Evolutionary conservation across 2,888 invertebrate genomes (phyloP).

Genomic region (Nycteola revayana): DNA sequence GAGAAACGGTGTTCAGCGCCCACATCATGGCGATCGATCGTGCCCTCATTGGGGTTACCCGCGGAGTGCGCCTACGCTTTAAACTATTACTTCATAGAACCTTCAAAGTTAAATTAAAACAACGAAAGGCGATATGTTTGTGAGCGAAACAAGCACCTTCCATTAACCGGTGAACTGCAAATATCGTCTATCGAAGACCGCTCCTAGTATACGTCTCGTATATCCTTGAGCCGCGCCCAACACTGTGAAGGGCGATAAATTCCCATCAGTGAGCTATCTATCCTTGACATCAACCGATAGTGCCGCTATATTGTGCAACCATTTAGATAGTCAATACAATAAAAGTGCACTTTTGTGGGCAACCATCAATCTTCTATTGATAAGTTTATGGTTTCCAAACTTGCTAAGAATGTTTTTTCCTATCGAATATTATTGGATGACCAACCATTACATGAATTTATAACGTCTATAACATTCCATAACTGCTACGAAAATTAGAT

Average conservation of each 20-base stretch:
- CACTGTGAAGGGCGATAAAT: conserved; percentile 62
- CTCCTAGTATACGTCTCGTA: conserved; percentile 59
- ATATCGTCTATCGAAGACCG: conserved; percentile 54
- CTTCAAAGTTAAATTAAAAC: conserved; percentile 18
- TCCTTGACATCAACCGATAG: conserved; percentile 71
- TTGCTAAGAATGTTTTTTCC: conserved; percentile 42
- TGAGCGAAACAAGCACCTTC: conserved; percentile 48
- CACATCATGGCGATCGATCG: conserved; percentile 70
- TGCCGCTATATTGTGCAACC: conserved; percentile 65
- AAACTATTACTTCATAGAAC: conserved; percentile 17
- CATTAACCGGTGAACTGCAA: conserved; percentile 65
- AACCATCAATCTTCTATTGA: conserved; percentile 55
- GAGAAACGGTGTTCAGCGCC: conserved; percentile 57
- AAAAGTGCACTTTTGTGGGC: conserved; percentile 70
- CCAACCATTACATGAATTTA: too few species aligned
- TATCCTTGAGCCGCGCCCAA: conserved; percentile 65
- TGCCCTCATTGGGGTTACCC: conserved; percentile 65
- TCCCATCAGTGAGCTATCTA: conserved; percentile 68
- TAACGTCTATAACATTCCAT: too few species aligned
- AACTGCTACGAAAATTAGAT: too few species aligned
- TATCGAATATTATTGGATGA: conserved; percentile 25
- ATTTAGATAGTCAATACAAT: conserved; percentile 73
- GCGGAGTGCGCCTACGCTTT: conserved; percentile 56
- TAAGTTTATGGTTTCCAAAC: conserved; percentile 39
- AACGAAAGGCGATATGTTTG: conserved; percentile 40